A percentile compares a stretch with the other conserved stretches of the same genome.
These are phyloP conservation scores for Graphium colonna DNA, from an alignment of 2,888 invertebrate genomes.

Conservation along the genomic window DNA sequence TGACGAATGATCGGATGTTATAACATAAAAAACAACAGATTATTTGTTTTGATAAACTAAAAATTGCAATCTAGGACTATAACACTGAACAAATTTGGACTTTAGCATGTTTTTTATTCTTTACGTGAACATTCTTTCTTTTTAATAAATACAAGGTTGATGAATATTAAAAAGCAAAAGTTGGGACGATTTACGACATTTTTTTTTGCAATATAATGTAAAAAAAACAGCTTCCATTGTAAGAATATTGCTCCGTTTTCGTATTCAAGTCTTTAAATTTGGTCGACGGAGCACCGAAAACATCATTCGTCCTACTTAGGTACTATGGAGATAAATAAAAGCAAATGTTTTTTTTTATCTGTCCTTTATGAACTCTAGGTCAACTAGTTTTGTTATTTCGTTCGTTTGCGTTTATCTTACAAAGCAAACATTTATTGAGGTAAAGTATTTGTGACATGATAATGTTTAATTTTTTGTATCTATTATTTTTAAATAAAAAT, in stretches of 20 bases:
- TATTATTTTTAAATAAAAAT: background rate
- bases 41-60: too few relatives aligned
- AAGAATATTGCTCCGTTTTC: background rate
- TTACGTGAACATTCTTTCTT: background rate
- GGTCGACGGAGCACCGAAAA: background rate
- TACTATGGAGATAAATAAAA: background rate
- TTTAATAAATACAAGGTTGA: background rate
- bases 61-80: too few relatives aligned
- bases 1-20: too few relatives aligned
- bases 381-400: background rate
- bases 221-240: background rate
- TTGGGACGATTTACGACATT: background rate
- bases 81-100: too few relatives aligned
- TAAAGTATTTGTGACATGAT: background rate
- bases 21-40: too few relatives aligned
- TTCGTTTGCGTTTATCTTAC: background rate
- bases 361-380: background rate
- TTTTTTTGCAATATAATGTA: background rate
- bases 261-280: background rate
- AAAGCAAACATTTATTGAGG: background rate
- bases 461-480: background rate
- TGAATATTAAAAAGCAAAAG: background rate
- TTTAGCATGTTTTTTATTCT: too few relatives aligned
- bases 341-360: background rate
- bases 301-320: background rate